Base-by-base conservation (phyloP, 2,888 invertebrate species). In the Ophioninae sp. region DNA sequence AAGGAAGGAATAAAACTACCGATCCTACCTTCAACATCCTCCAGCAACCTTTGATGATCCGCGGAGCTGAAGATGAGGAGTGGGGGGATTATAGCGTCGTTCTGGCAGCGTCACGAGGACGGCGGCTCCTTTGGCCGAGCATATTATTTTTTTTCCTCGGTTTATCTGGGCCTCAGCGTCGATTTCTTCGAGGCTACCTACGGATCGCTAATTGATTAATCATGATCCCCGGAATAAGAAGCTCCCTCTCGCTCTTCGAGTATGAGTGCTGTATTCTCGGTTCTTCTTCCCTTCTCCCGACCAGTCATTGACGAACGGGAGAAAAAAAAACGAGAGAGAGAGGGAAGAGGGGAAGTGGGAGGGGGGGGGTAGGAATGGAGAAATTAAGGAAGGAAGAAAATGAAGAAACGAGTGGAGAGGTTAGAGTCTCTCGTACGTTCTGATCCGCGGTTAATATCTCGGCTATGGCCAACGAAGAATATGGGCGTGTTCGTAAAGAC, bases 161-260 rank as follows among this genome's bases (percentile, higher is more conserved):
- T 50, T 78, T 68, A 13, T 39, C 50, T 62, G 67, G 41, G 23
- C 61, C 75, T 44, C 87, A 83, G 81, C 87, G 84, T 90, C 88
- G 87, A 91, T 89, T 90, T 90, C 89, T 87, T 50, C 83, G 88
- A 88, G 85, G 88, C 87, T 86, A 88, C 86, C 83, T 87, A n/a
- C 85, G 84, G 89, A 90, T 92, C 89, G 89, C 89, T 92, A 92
- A 92, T 92, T 92, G 92, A 92, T 92, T 91, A 92, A 91, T 92
- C 91, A 91, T 89, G 91, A 90, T 90, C 89, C 88, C 86, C 75
- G 85, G 82, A 83, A 84, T 84, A 83, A 72, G 69, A 77, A 70
- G 61, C 67, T 68, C 59, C 50, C 56, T 67, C 76, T 67, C 67
- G 10, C 59, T 76, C 79, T 57, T 61, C 10, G 23, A 21, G 7